Evolutionary conservation across 92 coral and sea anemone species (phyloP).

Genomic region (Umimayanthus chanpuru): DNA sequence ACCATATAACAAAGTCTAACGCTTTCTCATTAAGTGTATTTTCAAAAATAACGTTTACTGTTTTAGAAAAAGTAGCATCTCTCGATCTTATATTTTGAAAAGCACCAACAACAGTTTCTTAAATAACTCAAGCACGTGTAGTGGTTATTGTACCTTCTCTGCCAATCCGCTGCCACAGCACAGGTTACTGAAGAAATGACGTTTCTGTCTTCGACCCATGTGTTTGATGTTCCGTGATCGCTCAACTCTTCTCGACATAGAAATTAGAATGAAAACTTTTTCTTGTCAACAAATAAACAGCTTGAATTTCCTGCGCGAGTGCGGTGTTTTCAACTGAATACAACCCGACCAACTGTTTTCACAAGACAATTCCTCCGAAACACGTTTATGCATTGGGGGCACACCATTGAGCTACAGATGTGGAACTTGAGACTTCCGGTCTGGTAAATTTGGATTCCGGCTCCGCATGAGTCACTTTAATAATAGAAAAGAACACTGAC

Average conservation of each 20-base stretch:
- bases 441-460: not conserved
- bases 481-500: not conserved
- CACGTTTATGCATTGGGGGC: slow-evolving; percentile 3
- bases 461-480: not conserved
- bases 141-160: slow-evolving; percentile 16
- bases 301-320: slow-evolving; percentile 16
- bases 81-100: not conserved
- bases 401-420: not conserved
- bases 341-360: not conserved
- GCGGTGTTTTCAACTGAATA: not conserved
- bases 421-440: slow-evolving; percentile 28
- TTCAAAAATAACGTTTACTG: not conserved
- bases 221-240: slow-evolving; percentile 17
- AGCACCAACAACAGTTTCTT: not conserved
- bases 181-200: slow-evolving; percentile 30
- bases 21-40: not conserved
- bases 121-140: not conserved
- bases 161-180: slow-evolving; percentile 39
- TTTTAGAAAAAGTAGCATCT: not conserved
- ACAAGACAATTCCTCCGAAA: not conserved
- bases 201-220: slow-evolving; percentile 33
- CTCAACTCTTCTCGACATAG: slow-evolving; percentile 3
- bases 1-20: not conserved
- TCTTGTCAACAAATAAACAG: slow-evolving; percentile 19
- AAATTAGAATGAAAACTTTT: not conserved